Conservation (phyloP, 92 coral and sea anemone genomes). For the Nematostella vectensis region DNA sequence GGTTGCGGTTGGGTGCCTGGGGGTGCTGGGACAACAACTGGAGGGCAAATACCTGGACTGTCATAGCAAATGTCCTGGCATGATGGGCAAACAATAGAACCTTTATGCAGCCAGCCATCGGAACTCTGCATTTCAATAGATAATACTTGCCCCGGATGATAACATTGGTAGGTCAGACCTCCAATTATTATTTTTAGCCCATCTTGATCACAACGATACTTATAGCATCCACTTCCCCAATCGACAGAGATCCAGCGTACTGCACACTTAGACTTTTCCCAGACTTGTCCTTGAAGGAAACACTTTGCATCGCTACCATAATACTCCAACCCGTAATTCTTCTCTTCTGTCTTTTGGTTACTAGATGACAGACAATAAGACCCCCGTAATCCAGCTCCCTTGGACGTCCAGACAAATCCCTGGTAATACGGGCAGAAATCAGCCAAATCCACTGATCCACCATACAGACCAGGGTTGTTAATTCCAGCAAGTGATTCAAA, state of each 20-base stretch:
- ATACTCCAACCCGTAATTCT: constrained; percentile 66
- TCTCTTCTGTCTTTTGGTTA: constrained; percentile 29
- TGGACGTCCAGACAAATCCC: constrained; percentile 70
- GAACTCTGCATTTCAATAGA: constrained; percentile 35
- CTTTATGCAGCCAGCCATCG: constrained; percentile 45
- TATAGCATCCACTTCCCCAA: constrained; percentile 96
- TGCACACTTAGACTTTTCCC: constrained; percentile 60
- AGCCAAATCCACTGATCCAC: constrained; percentile 77
- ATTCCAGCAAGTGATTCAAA: constrained; percentile 55
- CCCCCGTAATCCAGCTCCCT: constrained; percentile 47
- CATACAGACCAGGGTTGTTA: constrained; percentile 35
- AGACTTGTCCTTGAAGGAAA: constrained; percentile 55
- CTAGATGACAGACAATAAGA: constrained; percentile 53
- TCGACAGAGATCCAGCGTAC: constrained; percentile 55
- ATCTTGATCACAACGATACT: constrained; percentile 41
- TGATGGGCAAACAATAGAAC: constrained; percentile 67
- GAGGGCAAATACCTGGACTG: constrained; percentile 46
- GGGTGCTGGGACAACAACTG: constrained; percentile 34
- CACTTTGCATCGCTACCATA: constrained; percentile 55
- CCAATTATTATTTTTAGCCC: constrained; percentile 53
- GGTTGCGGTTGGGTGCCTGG: constrained; percentile 40
- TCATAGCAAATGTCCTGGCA: constrained; percentile 63
- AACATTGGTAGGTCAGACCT: constrained; percentile 67
- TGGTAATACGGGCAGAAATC: constrained; percentile 87
- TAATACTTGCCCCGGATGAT: constrained; percentile 52